Evolutionary conservation across 2,888 invertebrate genomes (phyloP).

Genomic region (Metalampra italica): DNA sequence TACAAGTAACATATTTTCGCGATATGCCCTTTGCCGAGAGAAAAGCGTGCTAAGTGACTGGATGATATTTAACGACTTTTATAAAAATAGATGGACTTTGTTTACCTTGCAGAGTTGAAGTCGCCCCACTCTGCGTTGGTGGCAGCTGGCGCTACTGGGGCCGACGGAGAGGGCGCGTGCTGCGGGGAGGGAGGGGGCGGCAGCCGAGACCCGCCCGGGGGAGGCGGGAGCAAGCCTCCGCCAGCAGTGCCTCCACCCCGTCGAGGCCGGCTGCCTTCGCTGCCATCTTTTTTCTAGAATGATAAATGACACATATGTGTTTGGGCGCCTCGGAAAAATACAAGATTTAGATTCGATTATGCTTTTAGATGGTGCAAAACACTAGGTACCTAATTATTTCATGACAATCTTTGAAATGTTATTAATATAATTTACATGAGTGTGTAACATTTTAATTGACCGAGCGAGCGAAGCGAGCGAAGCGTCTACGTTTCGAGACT

Average conservation of each 20-base stretch:
- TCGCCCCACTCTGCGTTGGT: constrained; percentile 87
- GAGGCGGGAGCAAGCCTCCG: constrained; percentile 88
- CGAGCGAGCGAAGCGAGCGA: too few relatives aligned
- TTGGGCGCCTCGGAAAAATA: neutral
- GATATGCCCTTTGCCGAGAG: too few relatives aligned
- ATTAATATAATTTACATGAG: too few relatives aligned
- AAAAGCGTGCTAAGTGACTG: too few relatives aligned
- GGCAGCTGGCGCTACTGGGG: constrained; percentile 58
- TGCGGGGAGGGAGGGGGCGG: constrained; percentile 89
- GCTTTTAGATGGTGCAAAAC: neutral
- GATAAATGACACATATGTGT: too few relatives aligned
- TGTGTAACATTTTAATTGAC: too few relatives aligned
- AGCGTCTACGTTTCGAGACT: too few relatives aligned
- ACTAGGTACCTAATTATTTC: too few relatives aligned
- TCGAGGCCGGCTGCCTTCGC: constrained; percentile 83
- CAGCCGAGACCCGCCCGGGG: constrained; percentile 84
- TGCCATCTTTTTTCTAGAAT: constrained; percentile 91
- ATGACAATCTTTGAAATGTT: too few relatives aligned
- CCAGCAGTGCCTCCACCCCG: constrained; percentile 71
- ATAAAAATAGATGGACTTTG: neutral
- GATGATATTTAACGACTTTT: too few relatives aligned
- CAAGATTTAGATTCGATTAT: neutral
- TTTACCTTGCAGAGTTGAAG: constrained; percentile 84
- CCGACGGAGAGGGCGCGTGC: constrained; percentile 80
- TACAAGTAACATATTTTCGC: too few relatives aligned